Evolutionary conservation across 2,113 vertebrate genomes (phyloP), one percentile per base, ranked within the genome.

Genomic region (Ceyx margarethae): DNA sequence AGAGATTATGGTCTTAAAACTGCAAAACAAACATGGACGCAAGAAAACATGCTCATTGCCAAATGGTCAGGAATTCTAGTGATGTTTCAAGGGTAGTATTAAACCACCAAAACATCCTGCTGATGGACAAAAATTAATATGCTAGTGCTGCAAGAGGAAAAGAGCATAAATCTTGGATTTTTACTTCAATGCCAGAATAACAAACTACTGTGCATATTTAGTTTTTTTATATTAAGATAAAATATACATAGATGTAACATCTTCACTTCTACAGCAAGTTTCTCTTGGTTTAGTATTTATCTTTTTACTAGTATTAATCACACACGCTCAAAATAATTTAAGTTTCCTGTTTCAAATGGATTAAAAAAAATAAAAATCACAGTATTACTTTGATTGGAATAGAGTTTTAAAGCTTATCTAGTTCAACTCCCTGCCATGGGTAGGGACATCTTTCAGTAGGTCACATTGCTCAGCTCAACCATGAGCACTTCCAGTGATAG

Each of bases 1-100:
- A 61, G 98, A 98, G 86, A 99, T 99, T 23, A 99, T 99, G 45
- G 99, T 99, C 96, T 98, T 99, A 93, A 99, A 99, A 94, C 99
- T 99, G 97, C 13, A 92, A 74, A 66, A 79, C 48, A 91, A 91
- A n/a, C 9, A 60, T 2, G 1, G 26, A 28, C 68, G 37, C 11
- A n/a, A 69, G 91, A 68, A 48, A 31, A 53, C 15, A 73, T 21
- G 25, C 45, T 73, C 4, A 1, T 43, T 56, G 28, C 15, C 22
- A 50, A 50, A 58, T 2, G 2, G 5, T 4, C 43, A 61, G 29
- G 26, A 22, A 45, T 9, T 65, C 71, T 1, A 90, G 75, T 14
- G 48, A 23, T 31, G 66, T 57, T 85, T 65, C n/a, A 48, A 40
- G 72, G 31, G 26, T 20, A 43, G 20, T 21, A 53, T 19, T 45